A percentile compares a stretch with the other conserved stretches of the same genome.
Conservation (phyloP, 2,113 vertebrate species). For the Oceanodroma tethys region DNA sequence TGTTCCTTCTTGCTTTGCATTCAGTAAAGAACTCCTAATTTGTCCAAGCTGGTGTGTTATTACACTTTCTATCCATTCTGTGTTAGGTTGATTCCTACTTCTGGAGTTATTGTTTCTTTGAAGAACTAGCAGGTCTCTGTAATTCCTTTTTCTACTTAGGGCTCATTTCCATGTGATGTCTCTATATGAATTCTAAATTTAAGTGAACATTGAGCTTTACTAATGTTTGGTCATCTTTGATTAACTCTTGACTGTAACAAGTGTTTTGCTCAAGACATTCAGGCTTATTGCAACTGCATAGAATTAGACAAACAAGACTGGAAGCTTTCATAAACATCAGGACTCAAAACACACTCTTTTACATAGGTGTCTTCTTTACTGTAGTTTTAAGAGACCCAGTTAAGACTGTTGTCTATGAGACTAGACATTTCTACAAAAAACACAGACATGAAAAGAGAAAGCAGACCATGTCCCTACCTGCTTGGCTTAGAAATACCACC, state of each 20-base stretch:
- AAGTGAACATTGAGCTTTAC: neutral
- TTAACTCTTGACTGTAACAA: neutral
- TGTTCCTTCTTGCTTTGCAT: neutral
- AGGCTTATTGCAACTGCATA: neutral
- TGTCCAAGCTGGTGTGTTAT: neutral
- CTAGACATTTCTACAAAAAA: neutral
- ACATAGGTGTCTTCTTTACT: neutral
- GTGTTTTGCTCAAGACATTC: neutral
- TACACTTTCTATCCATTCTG: neutral
- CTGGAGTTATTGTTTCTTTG: neutral
- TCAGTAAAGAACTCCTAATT: neutral
- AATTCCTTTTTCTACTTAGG: neutral
- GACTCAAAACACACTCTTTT: neutral
- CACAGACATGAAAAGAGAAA: neutral
- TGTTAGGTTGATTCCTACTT: neutral
- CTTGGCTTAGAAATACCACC: neutral
- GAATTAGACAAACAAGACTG: neutral
- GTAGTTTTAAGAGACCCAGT: neutral
- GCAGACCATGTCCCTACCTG: neutral
- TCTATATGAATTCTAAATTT: neutral
- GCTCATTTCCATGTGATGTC: neutral
- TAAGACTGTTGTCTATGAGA: neutral
- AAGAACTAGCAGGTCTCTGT: neutral
- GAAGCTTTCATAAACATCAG: neutral
- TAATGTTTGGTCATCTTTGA: neutral